phyloP scores from a whole-genome alignment of 2,888 invertebrate species.

The Aphrophora alni region DNA sequence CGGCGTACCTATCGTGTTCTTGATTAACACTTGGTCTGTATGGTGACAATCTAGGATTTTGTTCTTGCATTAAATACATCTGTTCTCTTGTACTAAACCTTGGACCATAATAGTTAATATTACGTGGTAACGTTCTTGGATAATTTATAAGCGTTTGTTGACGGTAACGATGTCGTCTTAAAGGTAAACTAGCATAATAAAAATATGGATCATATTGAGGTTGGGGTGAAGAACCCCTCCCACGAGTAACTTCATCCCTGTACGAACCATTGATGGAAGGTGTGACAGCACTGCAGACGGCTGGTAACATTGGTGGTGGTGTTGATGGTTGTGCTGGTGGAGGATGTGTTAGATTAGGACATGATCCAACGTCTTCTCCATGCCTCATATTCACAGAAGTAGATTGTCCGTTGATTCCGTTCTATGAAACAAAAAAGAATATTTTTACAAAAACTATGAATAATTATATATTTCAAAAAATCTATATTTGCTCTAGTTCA shows the following conservation, averaged over 20 bases:
- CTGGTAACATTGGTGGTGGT: constrained; percentile 6
- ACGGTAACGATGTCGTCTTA: constrained; percentile 23
- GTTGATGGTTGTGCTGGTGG: constrained; percentile 2
- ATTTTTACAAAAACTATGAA: too few species aligned
- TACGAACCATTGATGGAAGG: constrained; percentile 42
- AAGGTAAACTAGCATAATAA: constrained; percentile 40
- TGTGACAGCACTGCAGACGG: constrained; percentile 29
- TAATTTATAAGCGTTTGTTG: constrained; percentile 17
- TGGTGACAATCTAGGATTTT: background rate
- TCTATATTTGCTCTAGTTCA: too few species aligned
- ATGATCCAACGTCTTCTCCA: background rate
- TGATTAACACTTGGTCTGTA: background rate
- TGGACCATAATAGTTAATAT: constrained; percentile 14
- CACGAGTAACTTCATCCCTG: background rate
- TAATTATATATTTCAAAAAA: too few species aligned
- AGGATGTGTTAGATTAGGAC: background rate
- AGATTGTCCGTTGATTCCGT: background rate
- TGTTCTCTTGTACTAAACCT: constrained; percentile 31
- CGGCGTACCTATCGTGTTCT: constrained; percentile 23
- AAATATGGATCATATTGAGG: constrained; percentile 26
- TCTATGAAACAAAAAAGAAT: background rate
- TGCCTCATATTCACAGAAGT: background rate
- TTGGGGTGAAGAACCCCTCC: background rate
- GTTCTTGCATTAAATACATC: constrained; percentile 31
- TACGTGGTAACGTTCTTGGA: constrained; percentile 36